Evolutionary conservation across 2,888 invertebrate genomes (phyloP), one percentile per base, ranked within the genome.

Genomic region (Lasioglossum calceatum): DNA sequence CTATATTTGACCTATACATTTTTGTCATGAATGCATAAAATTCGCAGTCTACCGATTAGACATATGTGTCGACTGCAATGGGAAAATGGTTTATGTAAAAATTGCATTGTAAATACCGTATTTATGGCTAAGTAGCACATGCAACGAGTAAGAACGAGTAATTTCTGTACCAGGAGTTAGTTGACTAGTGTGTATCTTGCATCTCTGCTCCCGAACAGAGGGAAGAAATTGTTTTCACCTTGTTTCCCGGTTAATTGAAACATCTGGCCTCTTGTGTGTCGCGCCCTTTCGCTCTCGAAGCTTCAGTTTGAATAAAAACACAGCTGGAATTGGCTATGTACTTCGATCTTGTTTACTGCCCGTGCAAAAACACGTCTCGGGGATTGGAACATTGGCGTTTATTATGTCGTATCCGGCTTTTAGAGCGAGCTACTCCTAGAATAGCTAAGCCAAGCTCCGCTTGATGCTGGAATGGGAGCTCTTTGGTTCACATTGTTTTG

Each of bases 201-300:
- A 39, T n/a, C 64, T 32, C 2, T 32, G 3, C 8, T n/a, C 8
- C 19, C 7, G 32, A 16, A 32, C 8, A 8, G 32, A 14, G 16
- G 19, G 42, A n/a, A 71, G 39, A 42, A 39, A 42, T 23, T 42
- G 39, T 71, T 71, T 50, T 72, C 36, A 2, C 23, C 3, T 36
- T 54, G 32, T 8, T 54, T n/a, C 19, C 8, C 42, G 19, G 61
- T 75, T 80, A 85, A 85, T 85, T 85, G 73, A 78, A 71, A 19
- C 27, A n/a, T n/a, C 23, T 27, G 39, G 14, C 54, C 42, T n/a
- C 42, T 75, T 23, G 23, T 27, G 47, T 32, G 32, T 27, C 27
- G n/a, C 64, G 23, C 7, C 10, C 58, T 19, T n/a, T 42, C 19
- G 67, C 5, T 54, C 39, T 44, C 16, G 58, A 50, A 42, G n/a